Percentiles rank a stretch among this genome's conserved stretches.
Evolutionary conservation across 2,888 invertebrate genomes (phyloP).

Genomic region (Ephialtes manifestator): DNA sequence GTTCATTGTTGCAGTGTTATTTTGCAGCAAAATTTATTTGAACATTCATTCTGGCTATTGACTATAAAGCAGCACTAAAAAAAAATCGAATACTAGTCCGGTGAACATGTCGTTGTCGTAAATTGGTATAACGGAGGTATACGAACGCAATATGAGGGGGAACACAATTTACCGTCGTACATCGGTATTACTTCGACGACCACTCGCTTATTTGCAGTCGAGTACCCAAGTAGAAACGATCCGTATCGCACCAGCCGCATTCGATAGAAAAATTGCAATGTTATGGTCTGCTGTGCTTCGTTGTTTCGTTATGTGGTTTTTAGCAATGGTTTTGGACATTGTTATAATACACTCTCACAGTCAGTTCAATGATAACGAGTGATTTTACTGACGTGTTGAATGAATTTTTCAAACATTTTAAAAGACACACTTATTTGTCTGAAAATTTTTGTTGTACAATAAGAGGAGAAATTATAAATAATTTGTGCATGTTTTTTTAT

Average conservation of each 20-base stretch:
- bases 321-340: not conserved
- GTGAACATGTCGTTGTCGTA: not conserved
- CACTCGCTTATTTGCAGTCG: not conserved
- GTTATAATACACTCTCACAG: not conserved
- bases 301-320: not conserved
- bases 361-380: not conserved
- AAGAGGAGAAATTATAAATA: not conserved
- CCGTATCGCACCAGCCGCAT: not conserved
- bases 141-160: not conserved
- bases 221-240: not conserved
- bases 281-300: not conserved
- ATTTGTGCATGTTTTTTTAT: too few relatives aligned
- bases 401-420: not conserved
- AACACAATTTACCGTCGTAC: not conserved
- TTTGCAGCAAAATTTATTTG: not conserved
- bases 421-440: not conserved
- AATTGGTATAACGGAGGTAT: not conserved
- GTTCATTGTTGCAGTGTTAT: not conserved
- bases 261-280: constrained; percentile 3
- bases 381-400: not conserved
- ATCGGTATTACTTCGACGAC: not conserved
- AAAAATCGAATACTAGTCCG: not conserved
- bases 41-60: not conserved
- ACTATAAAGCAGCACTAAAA: not conserved
- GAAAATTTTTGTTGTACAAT: not conserved